A percentile compares a stretch with the other conserved stretches of the same genome.
Evolutionary conservation across 1,140 invertebrate genomes (phyloP).

Genomic region (Pantala flavescens): DNA sequence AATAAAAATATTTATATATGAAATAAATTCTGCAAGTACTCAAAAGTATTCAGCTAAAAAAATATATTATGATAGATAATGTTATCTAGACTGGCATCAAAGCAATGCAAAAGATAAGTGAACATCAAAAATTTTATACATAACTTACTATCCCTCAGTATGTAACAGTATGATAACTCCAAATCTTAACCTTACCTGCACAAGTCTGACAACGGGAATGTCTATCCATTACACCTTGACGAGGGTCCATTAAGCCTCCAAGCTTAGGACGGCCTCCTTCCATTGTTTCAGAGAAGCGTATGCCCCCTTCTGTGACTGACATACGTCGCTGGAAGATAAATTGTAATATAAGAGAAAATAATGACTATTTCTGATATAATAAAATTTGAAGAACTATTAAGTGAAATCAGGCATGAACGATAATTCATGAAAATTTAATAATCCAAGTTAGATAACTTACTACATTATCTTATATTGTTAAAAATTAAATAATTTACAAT

Average conservation of each 20-base stretch:
- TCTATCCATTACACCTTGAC: conserved; percentile 95
- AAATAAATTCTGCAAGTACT: too few species aligned
- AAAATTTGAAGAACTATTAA: background rate
- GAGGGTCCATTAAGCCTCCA: conserved; percentile 96
- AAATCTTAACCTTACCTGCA: conserved; percentile 48
- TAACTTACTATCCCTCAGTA: too few species aligned
- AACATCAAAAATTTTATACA: too few species aligned
- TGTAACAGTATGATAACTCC: too few species aligned
- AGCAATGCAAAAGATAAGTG: too few species aligned
- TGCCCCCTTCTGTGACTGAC: conserved; percentile 95
- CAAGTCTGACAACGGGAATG: conserved; percentile 93
- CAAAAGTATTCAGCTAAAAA: too few species aligned
- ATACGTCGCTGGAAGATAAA: conserved; percentile 70
- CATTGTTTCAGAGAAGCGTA: conserved; percentile 94
- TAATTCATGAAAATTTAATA: too few species aligned
- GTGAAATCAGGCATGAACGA: background rate
- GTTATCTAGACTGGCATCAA: too few species aligned
- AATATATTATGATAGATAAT: too few species aligned
- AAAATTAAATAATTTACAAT: too few species aligned
- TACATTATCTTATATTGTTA: too few species aligned
- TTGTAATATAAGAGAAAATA: conserved; percentile 12
- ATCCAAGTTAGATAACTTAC: too few species aligned
- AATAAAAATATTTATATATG: conserved; percentile 14
- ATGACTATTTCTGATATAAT: background rate
- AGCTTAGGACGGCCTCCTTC: conserved; percentile 96